These are phyloP conservation scores for Etheostoma spectabile DNA, from an alignment of 2,113 vertebrate species.

Conservation along the genomic window DNA sequence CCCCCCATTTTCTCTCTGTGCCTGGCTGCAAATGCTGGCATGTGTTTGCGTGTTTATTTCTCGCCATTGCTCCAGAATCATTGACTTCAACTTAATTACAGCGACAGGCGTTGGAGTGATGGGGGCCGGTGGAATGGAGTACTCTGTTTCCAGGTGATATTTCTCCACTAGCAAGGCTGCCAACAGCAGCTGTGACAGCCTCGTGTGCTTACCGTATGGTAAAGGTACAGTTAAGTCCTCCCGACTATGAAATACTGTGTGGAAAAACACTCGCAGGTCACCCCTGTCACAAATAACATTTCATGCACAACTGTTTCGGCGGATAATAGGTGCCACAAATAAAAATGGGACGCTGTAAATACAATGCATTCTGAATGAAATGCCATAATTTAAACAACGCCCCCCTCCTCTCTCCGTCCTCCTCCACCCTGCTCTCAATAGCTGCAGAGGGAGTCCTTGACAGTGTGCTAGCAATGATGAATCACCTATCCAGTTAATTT, in stretches of 20 bases:
- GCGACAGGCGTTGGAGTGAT: slow-evolving; percentile 98
- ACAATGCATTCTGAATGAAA: slow-evolving; percentile 99
- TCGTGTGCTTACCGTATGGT: slow-evolving; percentile 87
- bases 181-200: slow-evolving; percentile 99
- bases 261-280: slow-evolving; percentile 88
- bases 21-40: slow-evolving; percentile 78
- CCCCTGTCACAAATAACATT: slow-evolving; percentile 99
- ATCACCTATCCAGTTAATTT: slow-evolving; percentile 99
- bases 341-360: slow-evolving; percentile 99
- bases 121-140: slow-evolving; percentile 94
- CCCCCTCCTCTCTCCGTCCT: slow-evolving; percentile 50
- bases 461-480: slow-evolving; percentile 99
- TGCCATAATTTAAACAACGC: slow-evolving; percentile 97
- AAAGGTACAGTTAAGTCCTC: slow-evolving; percentile 84
- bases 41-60: slow-evolving; percentile 89
- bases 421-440: slow-evolving; percentile 93
- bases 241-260: slow-evolving; percentile 91
- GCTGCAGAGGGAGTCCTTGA: slow-evolving; percentile 99
- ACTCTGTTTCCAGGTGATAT: slow-evolving; percentile 99
- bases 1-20: slow-evolving; percentile 48
- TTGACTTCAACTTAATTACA: slow-evolving; percentile 99
- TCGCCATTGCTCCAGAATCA: slow-evolving; percentile 97
- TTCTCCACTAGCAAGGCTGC: slow-evolving; percentile 94
- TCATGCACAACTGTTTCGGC: slow-evolving; percentile 98
- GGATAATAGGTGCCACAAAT: slow-evolving; percentile 99